Evolutionary conservation across 2,797 vertebrate species (phyloP), one percentile per base, ranked within the genome.

Genomic region (Artibeus jamaicensis): DNA sequence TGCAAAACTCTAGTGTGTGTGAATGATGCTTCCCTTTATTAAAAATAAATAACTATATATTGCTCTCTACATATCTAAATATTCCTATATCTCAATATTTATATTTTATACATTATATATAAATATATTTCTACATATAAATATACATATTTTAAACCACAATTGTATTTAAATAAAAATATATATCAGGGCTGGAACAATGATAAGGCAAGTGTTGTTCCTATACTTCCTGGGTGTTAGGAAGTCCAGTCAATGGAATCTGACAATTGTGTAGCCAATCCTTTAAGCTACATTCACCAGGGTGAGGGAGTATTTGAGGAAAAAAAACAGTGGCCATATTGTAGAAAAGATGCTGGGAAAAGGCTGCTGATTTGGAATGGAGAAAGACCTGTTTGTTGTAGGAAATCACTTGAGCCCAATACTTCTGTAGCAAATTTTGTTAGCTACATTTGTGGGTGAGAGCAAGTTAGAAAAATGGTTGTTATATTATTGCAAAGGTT

Each of bases 191-290:
- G 18, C 18, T 62, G 8, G 24, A 34, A 84, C 53, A 65, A 73
- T 22, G 18, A 5, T 70, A 74, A 94, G 6, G 82, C 59, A 53
- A 70, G 16, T 74, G 67, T 84, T n/a, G 46, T n/a, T 73, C 18
- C 7, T 94, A 42, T 73, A 71, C 21, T 88, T 42, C 18, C 22
- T 50, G 34, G 46, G 16, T 73, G 24, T 71, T 71, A 86, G 37
- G 81, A 93, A 86, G 77, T 89, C 44, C 81, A 90, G 3, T 48
- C 83, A 94, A 48, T 37, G 82, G 50, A 77, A 62, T 87, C 70
- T 93, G 37, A 70, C 4, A 6, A 39, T 87, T 93, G 62, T 91
- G 21, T 83, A 83, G 77, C 53, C 50, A 87, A 19, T 83, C 11
- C 19, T 87, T 83, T 82, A 91, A 87, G 16, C 19, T 83, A 83